Percentiles rank a stretch among this genome's conserved stretches.
Evolutionary conservation across 1,140 invertebrate species (phyloP).

Genomic region (Aphidius ervi): DNA sequence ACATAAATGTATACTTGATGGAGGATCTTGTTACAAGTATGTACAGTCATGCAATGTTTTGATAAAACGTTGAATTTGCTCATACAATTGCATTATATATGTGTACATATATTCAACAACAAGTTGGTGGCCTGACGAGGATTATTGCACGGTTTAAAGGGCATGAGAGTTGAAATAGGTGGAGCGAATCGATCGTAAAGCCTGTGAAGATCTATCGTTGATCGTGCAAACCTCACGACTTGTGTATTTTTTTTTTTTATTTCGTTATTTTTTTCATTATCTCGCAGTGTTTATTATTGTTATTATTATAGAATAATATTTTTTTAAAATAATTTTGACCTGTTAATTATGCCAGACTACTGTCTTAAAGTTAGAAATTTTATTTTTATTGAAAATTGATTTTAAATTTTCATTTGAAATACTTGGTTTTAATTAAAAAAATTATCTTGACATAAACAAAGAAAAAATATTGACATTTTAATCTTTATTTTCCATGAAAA

Average conservation of each 20-base stretch:
- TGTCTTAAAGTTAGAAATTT: no score
- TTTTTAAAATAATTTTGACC: no score
- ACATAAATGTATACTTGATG: background rate
- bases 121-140: conserved; percentile 8
- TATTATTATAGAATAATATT: background rate
- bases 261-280: no score
- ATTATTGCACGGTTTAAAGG: conserved; percentile 13
- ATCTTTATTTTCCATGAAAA: no score
- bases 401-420: no score
- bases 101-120: conserved; percentile 7
- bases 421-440: no score
- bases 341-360: no score
- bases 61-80: background rate
- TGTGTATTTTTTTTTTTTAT: conserved; percentile 3
- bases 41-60: conserved; percentile 13
- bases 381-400: no score
- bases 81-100: conserved; percentile 1
- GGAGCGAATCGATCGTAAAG: conserved; percentile 18
- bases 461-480: no score
- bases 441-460: no score
- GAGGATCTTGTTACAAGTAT: conserved; percentile 9
- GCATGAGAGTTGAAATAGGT: conserved; percentile 22
- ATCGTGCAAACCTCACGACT: conserved; percentile 17
- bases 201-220: conserved; percentile 14
- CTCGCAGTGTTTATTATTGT: no score